A percentile compares a stretch with the other conserved stretches of the same genome.
phyloP scores from a whole-genome alignment of 1,140 invertebrate species.

The Lanistes nyassanus region DNA sequence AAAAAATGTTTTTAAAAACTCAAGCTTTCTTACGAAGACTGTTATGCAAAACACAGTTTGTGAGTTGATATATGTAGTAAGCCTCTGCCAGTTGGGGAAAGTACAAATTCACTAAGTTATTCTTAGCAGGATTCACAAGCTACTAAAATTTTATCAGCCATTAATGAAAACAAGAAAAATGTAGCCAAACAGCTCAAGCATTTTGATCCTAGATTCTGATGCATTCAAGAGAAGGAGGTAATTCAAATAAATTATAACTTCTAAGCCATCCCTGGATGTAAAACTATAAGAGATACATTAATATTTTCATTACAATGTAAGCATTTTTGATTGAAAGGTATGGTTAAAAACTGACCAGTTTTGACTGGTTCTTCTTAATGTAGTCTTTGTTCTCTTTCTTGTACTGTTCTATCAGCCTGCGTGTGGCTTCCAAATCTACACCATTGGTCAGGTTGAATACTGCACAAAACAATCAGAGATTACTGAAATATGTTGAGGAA shows the following conservation, averaged over 20 bases:
- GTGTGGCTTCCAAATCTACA: constrained; percentile 89
- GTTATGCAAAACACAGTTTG: too few species aligned
- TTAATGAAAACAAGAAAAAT: constrained; percentile 4
- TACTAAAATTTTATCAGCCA: constrained; percentile 3
- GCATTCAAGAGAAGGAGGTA: too few species aligned
- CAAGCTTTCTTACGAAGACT: too few species aligned
- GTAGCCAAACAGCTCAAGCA: too few species aligned
- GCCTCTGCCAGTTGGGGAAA: too few species aligned
- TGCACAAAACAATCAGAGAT: constrained; percentile 39
- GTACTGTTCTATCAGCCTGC: constrained; percentile 92
- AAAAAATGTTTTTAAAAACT: too few species aligned
- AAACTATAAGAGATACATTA: not conserved
- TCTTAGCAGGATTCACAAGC: too few species aligned
- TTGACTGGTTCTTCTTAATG: constrained; percentile 81
- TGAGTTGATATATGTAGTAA: too few species aligned
- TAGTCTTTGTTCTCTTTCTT: constrained; percentile 92
- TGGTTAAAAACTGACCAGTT: constrained; percentile 51
- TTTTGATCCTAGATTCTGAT: too few species aligned
- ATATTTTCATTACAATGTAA: not conserved
- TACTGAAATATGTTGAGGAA: not conserved
- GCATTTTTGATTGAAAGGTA: not conserved
- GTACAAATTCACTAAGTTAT: too few species aligned
- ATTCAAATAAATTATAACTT: too few species aligned
- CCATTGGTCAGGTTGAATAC: constrained; percentile 93
- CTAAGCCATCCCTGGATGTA: too few species aligned